A percentile compares a stretch with the other conserved stretches of the same genome.
Conservation (phyloP, 2,797 vertebrate species). For the Typhlichthys subterraneus region DNA sequence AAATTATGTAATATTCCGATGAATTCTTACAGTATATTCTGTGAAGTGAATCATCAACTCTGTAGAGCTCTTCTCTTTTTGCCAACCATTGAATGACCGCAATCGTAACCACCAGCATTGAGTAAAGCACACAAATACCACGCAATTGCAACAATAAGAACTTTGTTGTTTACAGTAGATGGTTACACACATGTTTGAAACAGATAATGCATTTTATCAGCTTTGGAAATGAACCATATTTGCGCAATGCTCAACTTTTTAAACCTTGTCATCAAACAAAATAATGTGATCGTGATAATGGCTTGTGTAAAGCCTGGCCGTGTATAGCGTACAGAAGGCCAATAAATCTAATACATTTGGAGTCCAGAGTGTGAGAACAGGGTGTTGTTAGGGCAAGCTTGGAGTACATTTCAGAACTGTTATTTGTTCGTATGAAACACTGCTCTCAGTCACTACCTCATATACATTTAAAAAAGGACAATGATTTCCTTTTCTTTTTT, state of each 20-base stretch:
- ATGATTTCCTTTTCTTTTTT: too few relatives aligned
- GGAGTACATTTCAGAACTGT: constrained; percentile 51
- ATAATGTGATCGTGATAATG: constrained; percentile 6
- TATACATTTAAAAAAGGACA: too few relatives aligned
- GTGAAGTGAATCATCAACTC: constrained; percentile 20
- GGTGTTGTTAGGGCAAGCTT: constrained; percentile 47
- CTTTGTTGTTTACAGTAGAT: constrained; percentile 10
- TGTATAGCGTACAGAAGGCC: neutral
- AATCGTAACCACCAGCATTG: constrained; percentile 40
- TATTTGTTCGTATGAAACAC: neutral
- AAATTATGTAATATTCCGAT: constrained; percentile 30
- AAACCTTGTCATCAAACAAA: neutral
- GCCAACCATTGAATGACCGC: constrained; percentile 47
- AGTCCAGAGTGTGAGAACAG: constrained; percentile 29
- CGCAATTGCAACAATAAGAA: constrained; percentile 30
- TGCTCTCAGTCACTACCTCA: too few relatives aligned
- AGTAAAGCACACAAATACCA: constrained; percentile 26
- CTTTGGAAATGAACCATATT: constrained; percentile 15
- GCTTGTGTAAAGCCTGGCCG: constrained; percentile 1
- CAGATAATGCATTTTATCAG: constrained; percentile 11
- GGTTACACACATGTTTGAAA: constrained; percentile 20
- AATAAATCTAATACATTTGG: constrained; percentile 34
- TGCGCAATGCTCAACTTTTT: constrained; percentile 6
- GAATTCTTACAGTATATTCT: constrained; percentile 8
- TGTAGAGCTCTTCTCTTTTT: constrained; percentile 35